phyloP scores from a whole-genome alignment of 2,888 invertebrate species.

The Dendrolimus houi region DNA sequence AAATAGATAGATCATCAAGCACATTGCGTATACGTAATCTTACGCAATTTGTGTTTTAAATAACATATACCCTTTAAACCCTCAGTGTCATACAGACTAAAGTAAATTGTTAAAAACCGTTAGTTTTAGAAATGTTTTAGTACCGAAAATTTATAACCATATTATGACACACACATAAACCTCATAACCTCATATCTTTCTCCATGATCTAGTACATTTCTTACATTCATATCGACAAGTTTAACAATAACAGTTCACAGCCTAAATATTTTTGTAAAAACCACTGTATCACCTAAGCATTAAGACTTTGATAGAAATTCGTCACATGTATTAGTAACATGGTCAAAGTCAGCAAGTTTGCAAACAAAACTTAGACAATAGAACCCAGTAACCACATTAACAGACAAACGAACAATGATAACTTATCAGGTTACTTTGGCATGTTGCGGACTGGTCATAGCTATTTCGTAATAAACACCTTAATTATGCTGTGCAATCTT shows the following conservation, averaged over 20 bases:
- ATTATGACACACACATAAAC: not conserved
- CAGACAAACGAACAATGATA: conserved; percentile 20
- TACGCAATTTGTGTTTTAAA: too few relatives aligned
- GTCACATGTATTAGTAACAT: not conserved
- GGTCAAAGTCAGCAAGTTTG: conserved; percentile 11
- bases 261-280: not conserved
- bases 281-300: not conserved
- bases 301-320: not conserved
- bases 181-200: not conserved
- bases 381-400: conserved; percentile 7
- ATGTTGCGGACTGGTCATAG: not conserved
- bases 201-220: conserved; percentile 19
- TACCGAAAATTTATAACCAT: too few relatives aligned
- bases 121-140: too few relatives aligned
- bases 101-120: too few relatives aligned
- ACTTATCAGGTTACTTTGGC: conserved; percentile 18
- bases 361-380: conserved; percentile 27
- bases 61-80: too few relatives aligned
- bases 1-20: too few relatives aligned
- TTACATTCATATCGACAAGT: conserved; percentile 16
- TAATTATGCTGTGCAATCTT: too few relatives aligned
- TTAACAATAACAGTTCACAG: not conserved
- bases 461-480: too few relatives aligned
- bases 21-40: too few relatives aligned
- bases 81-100: too few relatives aligned